Evolutionary conservation across 2,113 vertebrate species (phyloP).

Genomic region (Aythya baeri): DNA sequence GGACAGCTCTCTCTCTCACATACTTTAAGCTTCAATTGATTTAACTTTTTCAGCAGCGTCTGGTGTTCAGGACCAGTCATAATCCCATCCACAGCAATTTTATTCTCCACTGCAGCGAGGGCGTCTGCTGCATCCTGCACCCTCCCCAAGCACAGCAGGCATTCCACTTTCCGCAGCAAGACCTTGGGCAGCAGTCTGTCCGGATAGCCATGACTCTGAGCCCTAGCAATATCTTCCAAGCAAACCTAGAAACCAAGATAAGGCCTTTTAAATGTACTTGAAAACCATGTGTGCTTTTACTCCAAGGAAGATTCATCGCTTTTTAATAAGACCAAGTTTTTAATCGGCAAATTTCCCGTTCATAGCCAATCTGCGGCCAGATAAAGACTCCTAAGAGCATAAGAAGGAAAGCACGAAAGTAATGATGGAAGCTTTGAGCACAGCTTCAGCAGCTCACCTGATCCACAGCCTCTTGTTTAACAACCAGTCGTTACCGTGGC

Average conservation of each 20-base stretch:
- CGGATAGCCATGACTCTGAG: conserved; percentile 84
- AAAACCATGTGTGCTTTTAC: neutral
- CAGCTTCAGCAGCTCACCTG: neutral
- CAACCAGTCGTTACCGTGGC: accelerated
- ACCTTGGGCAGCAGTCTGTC: conserved; percentile 84
- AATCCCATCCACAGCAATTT: neutral
- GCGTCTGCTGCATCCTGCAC: conserved; percentile 46
- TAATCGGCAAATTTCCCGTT: neutral
- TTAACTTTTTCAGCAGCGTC: conserved; percentile 51
- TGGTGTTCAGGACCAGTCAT: neutral
- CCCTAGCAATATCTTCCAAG: conserved; percentile 85
- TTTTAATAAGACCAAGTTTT: neutral
- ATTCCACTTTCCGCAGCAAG: conserved; percentile 79
- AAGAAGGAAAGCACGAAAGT: neutral
- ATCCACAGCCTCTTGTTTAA: neutral
- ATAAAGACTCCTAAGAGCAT: neutral
- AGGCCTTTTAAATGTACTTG: neutral
- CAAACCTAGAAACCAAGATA: conserved; percentile 78
- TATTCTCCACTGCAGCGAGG: conserved; percentile 39
- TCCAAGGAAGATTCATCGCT: neutral
- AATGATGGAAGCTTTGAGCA: neutral
- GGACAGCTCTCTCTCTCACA: neutral
- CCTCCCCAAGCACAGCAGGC: conserved; percentile 77
- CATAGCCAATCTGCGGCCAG: neutral
- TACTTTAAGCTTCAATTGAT: conserved; percentile 48